A percentile compares a stretch with the other conserved stretches of the same genome.
Conservation (phyloP, 2,888 invertebrate genomes). For the Mamestra brassicae region DNA sequence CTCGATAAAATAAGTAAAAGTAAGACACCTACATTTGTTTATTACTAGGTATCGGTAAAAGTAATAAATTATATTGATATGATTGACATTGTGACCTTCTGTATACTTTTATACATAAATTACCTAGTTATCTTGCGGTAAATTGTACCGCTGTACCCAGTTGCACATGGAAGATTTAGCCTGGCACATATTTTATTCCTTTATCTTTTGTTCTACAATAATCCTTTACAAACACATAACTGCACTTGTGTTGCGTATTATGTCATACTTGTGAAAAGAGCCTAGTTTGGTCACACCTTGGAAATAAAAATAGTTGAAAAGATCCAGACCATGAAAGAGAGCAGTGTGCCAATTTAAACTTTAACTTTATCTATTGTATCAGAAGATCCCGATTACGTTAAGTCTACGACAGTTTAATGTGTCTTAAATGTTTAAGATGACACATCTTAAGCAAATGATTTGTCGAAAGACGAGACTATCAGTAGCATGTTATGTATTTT, state of each 20-base stretch:
- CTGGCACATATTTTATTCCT: neutral
- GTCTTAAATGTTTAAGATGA: constrained; percentile 22
- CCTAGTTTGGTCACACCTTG: too few relatives aligned
- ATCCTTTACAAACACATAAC: too few relatives aligned
- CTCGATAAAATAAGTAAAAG: constrained; percentile 56
- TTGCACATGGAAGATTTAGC: constrained; percentile 7
- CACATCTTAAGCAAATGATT: constrained; percentile 21
- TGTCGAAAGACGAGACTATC: constrained; percentile 35
- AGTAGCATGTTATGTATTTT: constrained; percentile 52
- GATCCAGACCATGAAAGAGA: too few relatives aligned
- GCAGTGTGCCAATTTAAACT: too few relatives aligned
- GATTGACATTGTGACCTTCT: constrained; percentile 54
- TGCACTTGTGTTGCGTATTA: too few relatives aligned
- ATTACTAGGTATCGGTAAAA: constrained; percentile 32
- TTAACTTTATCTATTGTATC: neutral
- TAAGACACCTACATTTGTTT: constrained; percentile 20
- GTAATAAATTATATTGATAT: constrained; percentile 50
- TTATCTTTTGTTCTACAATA: neutral
- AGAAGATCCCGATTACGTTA: constrained; percentile 1
- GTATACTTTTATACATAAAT: constrained; percentile 38
- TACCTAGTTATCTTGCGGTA: constrained; percentile 19
- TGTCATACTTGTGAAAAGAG: too few relatives aligned
- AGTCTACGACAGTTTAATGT: constrained; percentile 2
- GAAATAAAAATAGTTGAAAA: too few relatives aligned
- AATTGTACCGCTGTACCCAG: neutral